These are phyloP conservation scores for Aythya baeri DNA, from an alignment of 2,113 vertebrate genomes.

Conservation along the genomic window DNA sequence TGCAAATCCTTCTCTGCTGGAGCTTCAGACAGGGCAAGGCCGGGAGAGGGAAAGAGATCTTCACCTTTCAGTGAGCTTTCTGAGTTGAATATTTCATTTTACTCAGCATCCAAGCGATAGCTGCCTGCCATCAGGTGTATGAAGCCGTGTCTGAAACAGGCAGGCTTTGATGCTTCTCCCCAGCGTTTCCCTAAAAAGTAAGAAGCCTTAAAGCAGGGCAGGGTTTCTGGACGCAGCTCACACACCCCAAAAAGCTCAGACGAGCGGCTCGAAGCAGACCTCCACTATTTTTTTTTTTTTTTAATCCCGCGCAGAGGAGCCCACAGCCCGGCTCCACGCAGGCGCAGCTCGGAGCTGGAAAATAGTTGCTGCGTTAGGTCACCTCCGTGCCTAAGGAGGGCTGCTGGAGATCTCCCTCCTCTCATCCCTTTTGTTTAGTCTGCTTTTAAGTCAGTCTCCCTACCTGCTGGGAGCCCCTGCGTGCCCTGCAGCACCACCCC, in stretches of 20 bases:
- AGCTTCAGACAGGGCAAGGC: background rate
- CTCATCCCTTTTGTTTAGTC: background rate
- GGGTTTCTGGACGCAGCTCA: background rate
- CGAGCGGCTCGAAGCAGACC: background rate
- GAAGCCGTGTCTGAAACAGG: background rate
- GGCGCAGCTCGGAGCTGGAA: background rate
- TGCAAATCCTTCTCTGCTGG: background rate
- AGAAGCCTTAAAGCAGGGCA: background rate
- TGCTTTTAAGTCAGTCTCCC: background rate
- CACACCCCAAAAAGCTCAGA: background rate
- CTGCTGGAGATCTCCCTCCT: background rate
- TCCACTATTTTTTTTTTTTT: background rate
- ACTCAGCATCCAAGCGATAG: accelerated
- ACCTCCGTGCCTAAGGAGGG: background rate
- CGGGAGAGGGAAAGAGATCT: background rate
- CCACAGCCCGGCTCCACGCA: background rate
- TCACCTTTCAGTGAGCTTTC: background rate
- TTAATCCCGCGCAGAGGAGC: too few relatives aligned
- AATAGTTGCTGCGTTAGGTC: accelerated
- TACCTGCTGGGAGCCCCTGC: background rate
- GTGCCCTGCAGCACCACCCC: background rate
- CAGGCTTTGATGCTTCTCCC: background rate
- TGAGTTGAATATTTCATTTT: background rate
- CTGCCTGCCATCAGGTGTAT: background rate
- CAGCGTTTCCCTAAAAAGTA: background rate